Percentiles rank a stretch among this genome's conserved stretches.
Evolutionary conservation across 1,140 invertebrate species (phyloP).

Genomic region (Drusus annulatus): DNA sequence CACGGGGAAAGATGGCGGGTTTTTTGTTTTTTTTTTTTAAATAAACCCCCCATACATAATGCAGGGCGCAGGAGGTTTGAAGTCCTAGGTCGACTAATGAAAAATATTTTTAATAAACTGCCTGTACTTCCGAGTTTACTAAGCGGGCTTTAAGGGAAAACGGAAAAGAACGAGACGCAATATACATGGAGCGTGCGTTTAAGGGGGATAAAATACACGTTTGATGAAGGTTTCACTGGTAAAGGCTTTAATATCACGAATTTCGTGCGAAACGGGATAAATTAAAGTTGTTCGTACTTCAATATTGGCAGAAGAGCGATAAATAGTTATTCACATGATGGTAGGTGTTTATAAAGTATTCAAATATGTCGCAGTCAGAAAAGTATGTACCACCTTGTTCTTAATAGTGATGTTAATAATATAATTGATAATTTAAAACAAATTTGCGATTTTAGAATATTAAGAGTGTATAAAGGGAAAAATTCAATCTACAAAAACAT

Average conservation of each 20-base stretch:
- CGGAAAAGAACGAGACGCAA: slow-evolving; percentile 25
- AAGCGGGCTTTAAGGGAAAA: slow-evolving; percentile 21
- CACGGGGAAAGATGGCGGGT: slow-evolving; percentile 44
- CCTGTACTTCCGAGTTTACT: slow-evolving; percentile 37
- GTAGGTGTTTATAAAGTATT: no score
- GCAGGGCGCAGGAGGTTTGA: background rate
- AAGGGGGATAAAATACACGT: slow-evolving; percentile 9
- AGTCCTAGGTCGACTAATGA: slow-evolving; percentile 49
- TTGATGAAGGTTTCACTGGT: background rate
- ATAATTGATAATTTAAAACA: no score
- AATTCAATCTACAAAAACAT: no score
- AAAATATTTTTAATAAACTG: slow-evolving; percentile 59
- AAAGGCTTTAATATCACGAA: slow-evolving; percentile 8
- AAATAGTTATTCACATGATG: background rate
- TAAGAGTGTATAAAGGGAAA: no score
- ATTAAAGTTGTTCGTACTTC: background rate
- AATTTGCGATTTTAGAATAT: no score
- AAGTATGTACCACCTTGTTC: no score
- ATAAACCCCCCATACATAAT: slow-evolving; percentile 52
- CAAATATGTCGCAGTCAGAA: no score
- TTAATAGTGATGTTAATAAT: no score
- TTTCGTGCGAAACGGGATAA: slow-evolving; percentile 4
- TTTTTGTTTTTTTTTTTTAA: slow-evolving; percentile 45
- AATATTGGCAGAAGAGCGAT: slow-evolving; percentile 9
- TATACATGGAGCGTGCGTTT: background rate